Percentiles rank a stretch among this genome's conserved stretches.
Evolutionary conservation across 2,888 invertebrate genomes (phyloP).

Genomic region (Agonopterix subpropinquella): DNA sequence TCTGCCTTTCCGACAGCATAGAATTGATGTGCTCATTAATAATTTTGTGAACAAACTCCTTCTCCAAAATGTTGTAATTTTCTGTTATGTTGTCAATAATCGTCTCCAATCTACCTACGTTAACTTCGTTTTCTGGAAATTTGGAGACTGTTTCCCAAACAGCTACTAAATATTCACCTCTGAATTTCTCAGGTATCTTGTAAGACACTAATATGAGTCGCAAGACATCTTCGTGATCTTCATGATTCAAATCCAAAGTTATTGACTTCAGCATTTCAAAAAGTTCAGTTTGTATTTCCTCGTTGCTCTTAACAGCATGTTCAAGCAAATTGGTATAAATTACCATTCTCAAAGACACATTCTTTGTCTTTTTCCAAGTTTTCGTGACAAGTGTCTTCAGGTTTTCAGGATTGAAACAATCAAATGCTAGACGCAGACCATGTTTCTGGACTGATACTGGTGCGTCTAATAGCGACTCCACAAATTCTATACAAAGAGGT

Average conservation of each 20-base stretch:
- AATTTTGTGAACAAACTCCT: slow-evolving; percentile 23
- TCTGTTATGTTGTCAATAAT: slow-evolving; percentile 22
- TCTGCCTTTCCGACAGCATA: slow-evolving; percentile 9
- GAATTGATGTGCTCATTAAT: slow-evolving; percentile 25
- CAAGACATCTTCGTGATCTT: slow-evolving; percentile 38
- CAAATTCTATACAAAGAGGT: slow-evolving; percentile 23
- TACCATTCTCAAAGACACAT: slow-evolving; percentile 29
- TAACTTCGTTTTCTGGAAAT: slow-evolving; percentile 24
- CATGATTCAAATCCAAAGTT: slow-evolving; percentile 27
- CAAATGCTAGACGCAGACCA: slow-evolving; percentile 33
- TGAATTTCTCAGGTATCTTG: slow-evolving; percentile 22
- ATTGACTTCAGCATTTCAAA: slow-evolving; percentile 32
- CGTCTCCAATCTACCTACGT: slow-evolving; percentile 18
- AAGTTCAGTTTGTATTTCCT: slow-evolving; percentile 19
- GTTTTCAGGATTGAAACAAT: slow-evolving; percentile 22
- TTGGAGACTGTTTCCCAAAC: slow-evolving; percentile 32
- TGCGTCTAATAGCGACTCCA: slow-evolving; percentile 25
- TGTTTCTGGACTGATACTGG: slow-evolving; percentile 39
- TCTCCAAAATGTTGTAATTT: slow-evolving; percentile 21
- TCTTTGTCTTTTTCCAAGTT: slow-evolving; percentile 33
- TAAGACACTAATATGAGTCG: slow-evolving; percentile 12
- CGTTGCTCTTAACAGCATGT: slow-evolving; percentile 18
- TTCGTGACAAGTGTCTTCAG: slow-evolving; percentile 19
- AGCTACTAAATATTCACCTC: slow-evolving; percentile 22
- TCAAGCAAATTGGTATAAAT: slow-evolving; percentile 26